phyloP scores from a whole-genome alignment of 2,113 vertebrate species.

The Xenus cinereus region DNA sequence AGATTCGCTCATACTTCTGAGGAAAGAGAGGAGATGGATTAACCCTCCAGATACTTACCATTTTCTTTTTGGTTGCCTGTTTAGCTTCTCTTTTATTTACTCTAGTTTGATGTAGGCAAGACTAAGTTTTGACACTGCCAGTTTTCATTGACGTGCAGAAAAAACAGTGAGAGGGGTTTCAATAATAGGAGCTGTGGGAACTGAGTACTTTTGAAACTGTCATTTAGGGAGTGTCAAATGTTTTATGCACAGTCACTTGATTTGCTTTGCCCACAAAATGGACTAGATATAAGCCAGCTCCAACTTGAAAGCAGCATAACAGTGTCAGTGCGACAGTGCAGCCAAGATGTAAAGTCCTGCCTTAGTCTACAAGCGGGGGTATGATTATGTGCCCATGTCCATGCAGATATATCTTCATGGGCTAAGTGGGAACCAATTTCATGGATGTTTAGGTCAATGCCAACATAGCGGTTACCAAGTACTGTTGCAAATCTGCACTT shows the following conservation, averaged over 20 bases:
- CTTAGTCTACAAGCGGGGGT: neutral
- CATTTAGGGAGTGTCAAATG: neutral
- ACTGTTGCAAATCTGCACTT: neutral
- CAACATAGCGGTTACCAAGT: neutral
- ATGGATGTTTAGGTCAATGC: neutral
- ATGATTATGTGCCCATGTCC: neutral
- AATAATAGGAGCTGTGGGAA: neutral
- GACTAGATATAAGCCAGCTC: neutral
- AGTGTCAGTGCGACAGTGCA: neutral
- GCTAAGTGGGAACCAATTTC: neutral
- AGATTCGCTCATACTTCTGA: neutral
- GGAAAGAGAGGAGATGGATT: neutral
- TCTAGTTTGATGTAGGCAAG: neutral
- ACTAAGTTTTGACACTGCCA: neutral
- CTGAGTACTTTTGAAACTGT: neutral
- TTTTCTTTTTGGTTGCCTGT: neutral
- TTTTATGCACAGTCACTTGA: neutral
- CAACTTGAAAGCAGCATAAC: fast-evolving
- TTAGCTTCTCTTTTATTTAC: neutral
- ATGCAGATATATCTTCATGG: neutral
- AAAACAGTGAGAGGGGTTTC: neutral
- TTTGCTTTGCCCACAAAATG: neutral
- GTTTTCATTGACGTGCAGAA: neutral
- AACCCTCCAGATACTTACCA: neutral
- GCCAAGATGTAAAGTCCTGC: neutral